These are phyloP conservation scores for Phoeniculus purpureus DNA, from an alignment of 2,797 vertebrate genomes.

Conservation along the genomic window DNA sequence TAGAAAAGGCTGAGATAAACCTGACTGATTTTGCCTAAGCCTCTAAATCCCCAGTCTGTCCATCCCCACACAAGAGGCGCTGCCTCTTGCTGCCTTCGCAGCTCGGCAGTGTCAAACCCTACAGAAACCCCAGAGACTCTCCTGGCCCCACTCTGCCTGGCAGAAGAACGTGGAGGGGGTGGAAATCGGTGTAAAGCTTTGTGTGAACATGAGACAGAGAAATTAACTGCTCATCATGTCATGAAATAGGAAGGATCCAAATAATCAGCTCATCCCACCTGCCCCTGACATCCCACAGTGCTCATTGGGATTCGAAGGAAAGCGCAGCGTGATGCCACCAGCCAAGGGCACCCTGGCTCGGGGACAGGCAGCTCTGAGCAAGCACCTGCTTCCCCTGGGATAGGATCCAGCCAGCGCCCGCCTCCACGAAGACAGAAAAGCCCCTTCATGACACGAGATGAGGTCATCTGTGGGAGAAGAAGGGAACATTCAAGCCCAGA, in stretches of 20 bases:
- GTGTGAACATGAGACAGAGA: background rate
- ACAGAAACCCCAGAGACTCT: conserved; percentile 19
- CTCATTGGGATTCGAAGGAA: conserved; percentile 26
- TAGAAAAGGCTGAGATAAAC: background rate
- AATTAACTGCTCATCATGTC: background rate
- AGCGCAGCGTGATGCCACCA: rapidly evolving
- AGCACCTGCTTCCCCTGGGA: conserved; percentile 28
- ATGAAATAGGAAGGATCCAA: background rate
- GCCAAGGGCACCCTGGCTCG: background rate
- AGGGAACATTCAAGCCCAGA: background rate
- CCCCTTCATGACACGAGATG: conserved; percentile 5
- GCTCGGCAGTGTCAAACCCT: background rate
- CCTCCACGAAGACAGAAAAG: background rate
- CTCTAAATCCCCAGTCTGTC: background rate
- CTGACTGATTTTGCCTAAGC: background rate
- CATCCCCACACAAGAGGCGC: background rate
- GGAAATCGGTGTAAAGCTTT: background rate
- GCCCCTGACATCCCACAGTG: background rate
- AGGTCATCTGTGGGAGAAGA: background rate
- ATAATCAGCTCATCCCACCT: conserved; percentile 39
- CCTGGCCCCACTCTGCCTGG: background rate
- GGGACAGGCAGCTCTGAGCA: background rate
- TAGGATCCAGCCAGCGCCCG: background rate
- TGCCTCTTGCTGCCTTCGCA: no score
- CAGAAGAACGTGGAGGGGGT: conserved; percentile 1